These are phyloP conservation scores for Hydrophis major DNA, from an alignment of 2,797 vertebrate species.

Conservation along the genomic window DNA sequence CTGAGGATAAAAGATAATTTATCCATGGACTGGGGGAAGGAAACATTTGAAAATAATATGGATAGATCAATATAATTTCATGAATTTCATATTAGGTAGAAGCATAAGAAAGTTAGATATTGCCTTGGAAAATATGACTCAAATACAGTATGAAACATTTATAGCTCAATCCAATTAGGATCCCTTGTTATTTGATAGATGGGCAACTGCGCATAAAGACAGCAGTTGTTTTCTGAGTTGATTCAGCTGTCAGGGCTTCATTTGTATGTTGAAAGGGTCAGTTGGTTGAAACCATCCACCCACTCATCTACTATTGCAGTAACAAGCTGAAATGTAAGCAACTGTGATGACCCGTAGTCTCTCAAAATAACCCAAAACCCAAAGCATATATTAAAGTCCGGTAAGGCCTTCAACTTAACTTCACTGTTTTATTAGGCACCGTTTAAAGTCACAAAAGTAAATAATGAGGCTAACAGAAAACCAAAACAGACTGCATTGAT, in stretches of 20 bases:
- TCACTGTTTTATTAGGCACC: too few relatives aligned
- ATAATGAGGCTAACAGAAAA: too few relatives aligned
- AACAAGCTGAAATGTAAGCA: neutral
- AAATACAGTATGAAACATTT: neutral
- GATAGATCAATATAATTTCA: constrained; percentile 21
- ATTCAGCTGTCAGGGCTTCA: neutral
- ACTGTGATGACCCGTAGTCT: too few relatives aligned
- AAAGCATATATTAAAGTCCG: too few relatives aligned
- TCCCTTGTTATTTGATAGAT: neutral
- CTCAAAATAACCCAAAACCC: too few relatives aligned
- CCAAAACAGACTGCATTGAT: too few relatives aligned
- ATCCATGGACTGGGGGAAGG: neutral
- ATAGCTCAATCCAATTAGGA: neutral
- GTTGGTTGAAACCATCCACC: neutral
- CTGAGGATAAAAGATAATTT: constrained; percentile 30
- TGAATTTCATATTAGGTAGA: constrained; percentile 12
- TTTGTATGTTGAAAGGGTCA: neutral
- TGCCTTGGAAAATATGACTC: neutral
- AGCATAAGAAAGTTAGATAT: neutral
- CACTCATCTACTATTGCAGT: neutral
- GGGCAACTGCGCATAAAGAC: neutral
- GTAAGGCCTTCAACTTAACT: too few relatives aligned
- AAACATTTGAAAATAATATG: neutral
- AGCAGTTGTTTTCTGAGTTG: too few relatives aligned
- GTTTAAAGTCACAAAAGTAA: too few relatives aligned